Evolutionary conservation across 2,888 invertebrate species (phyloP).

Genomic region (Rhamnusium bicolor): DNA sequence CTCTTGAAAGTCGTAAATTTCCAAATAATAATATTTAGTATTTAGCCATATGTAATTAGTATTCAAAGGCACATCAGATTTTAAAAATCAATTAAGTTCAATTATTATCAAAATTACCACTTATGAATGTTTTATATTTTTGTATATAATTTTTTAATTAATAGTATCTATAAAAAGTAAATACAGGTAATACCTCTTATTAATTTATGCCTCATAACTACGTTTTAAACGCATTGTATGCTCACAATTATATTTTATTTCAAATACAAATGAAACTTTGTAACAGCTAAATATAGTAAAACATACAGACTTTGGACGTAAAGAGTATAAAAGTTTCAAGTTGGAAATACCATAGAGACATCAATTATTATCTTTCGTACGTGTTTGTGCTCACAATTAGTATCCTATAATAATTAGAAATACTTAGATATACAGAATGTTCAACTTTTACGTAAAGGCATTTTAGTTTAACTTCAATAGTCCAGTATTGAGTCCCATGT

Average conservation of each 20-base stretch:
- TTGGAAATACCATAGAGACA: constrained; percentile 28
- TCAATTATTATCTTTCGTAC: constrained; percentile 5
- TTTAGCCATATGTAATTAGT: no score
- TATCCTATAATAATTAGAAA: constrained; percentile 15
- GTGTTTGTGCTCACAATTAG: constrained; percentile 22
- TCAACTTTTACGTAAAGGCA: background rate
- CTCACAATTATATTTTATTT: background rate
- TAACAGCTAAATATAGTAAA: background rate
- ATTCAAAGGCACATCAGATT: background rate
- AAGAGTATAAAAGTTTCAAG: background rate
- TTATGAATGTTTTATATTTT: background rate
- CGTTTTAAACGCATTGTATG: background rate
- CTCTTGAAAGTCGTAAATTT: background rate
- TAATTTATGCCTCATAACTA: background rate
- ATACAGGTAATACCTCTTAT: background rate
- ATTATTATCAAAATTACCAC: no score
- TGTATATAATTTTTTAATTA: background rate
- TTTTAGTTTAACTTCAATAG: background rate
- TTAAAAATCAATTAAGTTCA: background rate
- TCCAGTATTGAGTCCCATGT: no score
- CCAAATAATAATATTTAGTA: background rate
- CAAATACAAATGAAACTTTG: background rate
- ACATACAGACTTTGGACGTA: background rate
- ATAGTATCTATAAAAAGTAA: background rate
- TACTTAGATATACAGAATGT: constrained; percentile 18